phyloP scores from a whole-genome alignment of 2,113 vertebrate genomes.

The Platanista minor region DNA sequence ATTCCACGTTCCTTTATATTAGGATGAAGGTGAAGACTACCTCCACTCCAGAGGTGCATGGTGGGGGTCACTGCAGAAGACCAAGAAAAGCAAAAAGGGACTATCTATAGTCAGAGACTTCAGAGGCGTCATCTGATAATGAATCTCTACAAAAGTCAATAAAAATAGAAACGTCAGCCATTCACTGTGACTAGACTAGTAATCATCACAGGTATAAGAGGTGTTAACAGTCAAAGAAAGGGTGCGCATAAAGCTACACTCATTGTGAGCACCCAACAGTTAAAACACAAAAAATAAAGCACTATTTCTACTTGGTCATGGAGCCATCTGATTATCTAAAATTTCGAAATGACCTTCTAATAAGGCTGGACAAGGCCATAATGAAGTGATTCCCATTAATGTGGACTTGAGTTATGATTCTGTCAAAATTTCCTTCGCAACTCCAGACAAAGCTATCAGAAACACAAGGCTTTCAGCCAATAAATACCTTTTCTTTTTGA shows the following conservation, averaged over 20 bases:
- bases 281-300: conserved; percentile 12
- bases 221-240: neutral
- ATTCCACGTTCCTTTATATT: neutral
- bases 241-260: neutral
- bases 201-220: neutral
- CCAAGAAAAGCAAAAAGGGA: conserved; percentile 8
- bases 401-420: neutral
- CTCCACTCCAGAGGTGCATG: neutral
- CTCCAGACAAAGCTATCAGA: conserved; percentile 14
- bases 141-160: neutral
- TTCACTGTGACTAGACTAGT: neutral
- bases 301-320: neutral
- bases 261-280: neutral
- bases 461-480: neutral
- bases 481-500: conserved; percentile 4
- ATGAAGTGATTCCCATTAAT: neutral
- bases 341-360: neutral
- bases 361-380: neutral
- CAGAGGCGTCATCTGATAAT: neutral
- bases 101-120: neutral
- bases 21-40: neutral
- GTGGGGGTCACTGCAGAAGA: neutral
- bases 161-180: neutral
- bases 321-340: neutral
- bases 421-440: conserved; percentile 35